Evolutionary conservation across 1,140 invertebrate genomes (phyloP), one percentile per base, ranked within the genome.

Genomic region (Heliconius himera): DNA sequence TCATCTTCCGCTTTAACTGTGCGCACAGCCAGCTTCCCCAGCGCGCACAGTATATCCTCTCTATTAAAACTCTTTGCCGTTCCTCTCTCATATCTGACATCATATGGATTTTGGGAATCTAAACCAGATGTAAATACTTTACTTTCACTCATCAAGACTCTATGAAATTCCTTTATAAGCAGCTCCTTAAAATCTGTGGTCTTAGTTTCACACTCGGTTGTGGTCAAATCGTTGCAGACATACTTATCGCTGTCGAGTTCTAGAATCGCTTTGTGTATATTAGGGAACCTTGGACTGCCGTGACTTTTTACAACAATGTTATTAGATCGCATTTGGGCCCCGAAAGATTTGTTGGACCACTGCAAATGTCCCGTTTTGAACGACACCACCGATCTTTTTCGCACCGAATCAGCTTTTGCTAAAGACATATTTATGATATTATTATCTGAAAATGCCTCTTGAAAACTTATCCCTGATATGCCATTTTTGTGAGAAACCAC

Each of bases 81-180:
- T 22, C 86, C 88, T 77, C 90, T 91, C 3, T 93, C 85, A 82
- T 95, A 96, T 78, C 95, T 91, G 1, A 96, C 96, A 84, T 96
- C 95, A 81, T 96, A 96, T 11, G 94, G 95, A 85, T 96, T 96
- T 70, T 95, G 93, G 41, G 89, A 91, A 20, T 91, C 89, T 36
- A 94, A 81, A 8, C 95, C 95, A 4, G 95, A 94, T 76, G 94
- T 95, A 78, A 96, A 95, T 46, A 96, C 95, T 86, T 96, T 96
- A 76, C 96, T 95, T 79, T 96, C 96, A 46, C 95, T 95, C 90
- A 96, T 95, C 36, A 96, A 88, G 2, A 96, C 95, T 78, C 95
- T 94, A 78, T 95, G 93, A 72, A 96, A 95, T 83, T 96, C 95
- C 75, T 95, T 95, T 11, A 96, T 80, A 70, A 96, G 77, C 76